Base-by-base conservation (phyloP, 2,797 vertebrate species). In the Chiropotes sagulatus region DNA sequence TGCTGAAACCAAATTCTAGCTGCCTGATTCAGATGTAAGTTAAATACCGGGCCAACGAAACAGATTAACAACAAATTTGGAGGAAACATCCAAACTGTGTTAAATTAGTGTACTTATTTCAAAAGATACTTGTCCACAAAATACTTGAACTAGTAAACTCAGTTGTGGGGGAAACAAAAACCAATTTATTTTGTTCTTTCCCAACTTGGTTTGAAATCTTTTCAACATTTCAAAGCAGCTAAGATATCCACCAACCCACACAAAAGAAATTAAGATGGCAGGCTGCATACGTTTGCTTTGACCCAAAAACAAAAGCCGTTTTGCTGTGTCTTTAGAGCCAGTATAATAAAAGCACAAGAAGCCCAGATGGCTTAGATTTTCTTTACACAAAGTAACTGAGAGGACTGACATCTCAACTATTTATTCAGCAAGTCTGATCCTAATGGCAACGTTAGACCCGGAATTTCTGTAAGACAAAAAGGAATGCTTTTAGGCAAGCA, bases 311-410 rank as follows among this genome's bases (percentile, higher is more conserved):
- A 98, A 98, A 98, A 98, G 98, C 76, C 93, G 28, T 93, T 97
- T 95, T 97, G 92, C 98, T 97, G 96, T 93, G 76, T 98, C 97
- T 97, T 97, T 93, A 93, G 87, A 86, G 79, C 67, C 96, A 94
- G 86, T 26, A 87, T 70, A 98, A 98, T 95, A 96, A 96, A 97
- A 94, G 82, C 90, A 93, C 57, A 86, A 96, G 95, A 88, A 95
- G 93, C 96, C 97, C 98, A 99, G 98, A 98, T 98, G 98, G 98
- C 98, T 98, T 97, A 91, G 95, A 97, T 98, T 98, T 97, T 97
- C 96, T 93, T 90, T 90, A 81, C 92, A 96, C 75, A 97, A 95
- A 98, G 94, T 88, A 89, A 97, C 81, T 7, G 44, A 94, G 96
- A 92, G 96, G 97, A 97, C 88, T 76, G 94, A 98, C 94, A 96